Evolutionary conservation across 1,140 invertebrate species (phyloP).

Genomic region (Diachasmimorpha longicaudata): DNA sequence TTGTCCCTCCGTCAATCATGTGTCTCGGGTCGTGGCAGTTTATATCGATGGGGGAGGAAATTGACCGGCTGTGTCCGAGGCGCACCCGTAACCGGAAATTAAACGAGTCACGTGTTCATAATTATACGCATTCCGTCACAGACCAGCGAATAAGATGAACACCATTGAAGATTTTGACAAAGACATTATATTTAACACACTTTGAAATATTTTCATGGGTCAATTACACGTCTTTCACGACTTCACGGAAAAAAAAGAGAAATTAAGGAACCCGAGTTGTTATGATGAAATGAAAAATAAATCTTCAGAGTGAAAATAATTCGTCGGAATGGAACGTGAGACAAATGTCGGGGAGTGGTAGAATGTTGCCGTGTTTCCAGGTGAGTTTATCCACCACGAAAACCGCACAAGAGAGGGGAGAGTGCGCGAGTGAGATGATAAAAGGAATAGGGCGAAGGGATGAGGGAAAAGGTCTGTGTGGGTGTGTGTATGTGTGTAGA

Average conservation of each 20-base stretch:
- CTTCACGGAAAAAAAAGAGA: too few species aligned
- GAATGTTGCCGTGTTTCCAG: constrained; percentile 35
- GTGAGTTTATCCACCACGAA: constrained; percentile 10
- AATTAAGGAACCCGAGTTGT: constrained; percentile 35
- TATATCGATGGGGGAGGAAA: constrained; percentile 16
- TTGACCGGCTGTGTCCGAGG: constrained; percentile 21
- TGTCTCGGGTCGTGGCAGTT: constrained; percentile 3
- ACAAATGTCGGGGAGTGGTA: constrained; percentile 41
- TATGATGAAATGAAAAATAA: constrained; percentile 33
- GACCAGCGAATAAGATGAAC: neutral
- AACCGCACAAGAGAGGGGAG: neutral
- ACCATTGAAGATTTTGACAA: neutral
- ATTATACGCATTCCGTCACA: constrained; percentile 48
- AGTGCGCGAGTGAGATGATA: neutral
- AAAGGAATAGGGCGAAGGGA: neutral
- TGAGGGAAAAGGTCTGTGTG: neutral
- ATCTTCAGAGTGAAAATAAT: constrained; percentile 44
- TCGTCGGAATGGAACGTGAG: constrained; percentile 49
- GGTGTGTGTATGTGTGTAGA: neutral
- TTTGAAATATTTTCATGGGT: neutral
- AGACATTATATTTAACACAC: neutral
- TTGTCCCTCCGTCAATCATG: constrained; percentile 31
- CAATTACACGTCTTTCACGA: too few species aligned
- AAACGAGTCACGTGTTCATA: constrained; percentile 56
- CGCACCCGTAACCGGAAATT: constrained; percentile 50